A percentile compares a stretch with the other conserved stretches of the same genome.
Evolutionary conservation across 2,888 invertebrate genomes (phyloP).

Genomic region (Lepidocyrtoides sp.): DNA sequence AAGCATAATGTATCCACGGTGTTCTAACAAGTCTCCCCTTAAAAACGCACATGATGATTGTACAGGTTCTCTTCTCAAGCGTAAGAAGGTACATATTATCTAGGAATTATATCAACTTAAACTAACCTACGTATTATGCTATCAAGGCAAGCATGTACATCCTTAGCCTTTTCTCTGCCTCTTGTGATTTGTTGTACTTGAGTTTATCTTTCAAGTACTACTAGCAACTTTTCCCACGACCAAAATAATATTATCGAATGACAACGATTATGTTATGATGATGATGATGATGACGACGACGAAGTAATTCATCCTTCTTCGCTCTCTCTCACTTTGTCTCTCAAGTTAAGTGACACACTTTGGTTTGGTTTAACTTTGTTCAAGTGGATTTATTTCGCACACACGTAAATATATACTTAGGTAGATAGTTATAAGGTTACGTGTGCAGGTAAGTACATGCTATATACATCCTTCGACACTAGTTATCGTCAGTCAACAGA

Average conservation of each 20-base stretch:
- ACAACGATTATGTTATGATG: slow-evolving; percentile 30
- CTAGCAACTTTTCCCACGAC: slow-evolving; percentile 18
- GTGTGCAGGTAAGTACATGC: too few relatives aligned
- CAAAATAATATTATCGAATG: slow-evolving; percentile 45
- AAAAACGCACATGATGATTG: slow-evolving; percentile 42
- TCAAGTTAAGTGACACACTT: slow-evolving; percentile 48
- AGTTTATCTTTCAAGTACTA: slow-evolving; percentile 30
- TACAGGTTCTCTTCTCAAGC: slow-evolving; percentile 20
- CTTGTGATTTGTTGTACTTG: neutral
- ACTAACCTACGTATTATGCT: too few relatives aligned
- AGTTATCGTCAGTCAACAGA: neutral
- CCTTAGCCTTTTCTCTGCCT: neutral
- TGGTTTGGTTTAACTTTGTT: slow-evolving; percentile 49
- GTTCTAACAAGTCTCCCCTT: slow-evolving; percentile 39
- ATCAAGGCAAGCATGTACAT: neutral
- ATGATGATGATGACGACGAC: slow-evolving; percentile 22
- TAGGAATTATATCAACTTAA: too few relatives aligned
- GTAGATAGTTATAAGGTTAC: too few relatives aligned
- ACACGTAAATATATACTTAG: neutral
- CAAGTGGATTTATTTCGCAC: slow-evolving; percentile 24
- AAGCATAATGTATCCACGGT: neutral
- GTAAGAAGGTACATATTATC: too few relatives aligned
- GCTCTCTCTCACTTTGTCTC: neutral
- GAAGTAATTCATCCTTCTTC: slow-evolving; percentile 26
- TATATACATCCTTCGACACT: neutral